Evolutionary conservation across 2,888 invertebrate genomes (phyloP), one percentile per base, ranked within the genome.

Genomic region (Neoitamus cyanurus): DNA sequence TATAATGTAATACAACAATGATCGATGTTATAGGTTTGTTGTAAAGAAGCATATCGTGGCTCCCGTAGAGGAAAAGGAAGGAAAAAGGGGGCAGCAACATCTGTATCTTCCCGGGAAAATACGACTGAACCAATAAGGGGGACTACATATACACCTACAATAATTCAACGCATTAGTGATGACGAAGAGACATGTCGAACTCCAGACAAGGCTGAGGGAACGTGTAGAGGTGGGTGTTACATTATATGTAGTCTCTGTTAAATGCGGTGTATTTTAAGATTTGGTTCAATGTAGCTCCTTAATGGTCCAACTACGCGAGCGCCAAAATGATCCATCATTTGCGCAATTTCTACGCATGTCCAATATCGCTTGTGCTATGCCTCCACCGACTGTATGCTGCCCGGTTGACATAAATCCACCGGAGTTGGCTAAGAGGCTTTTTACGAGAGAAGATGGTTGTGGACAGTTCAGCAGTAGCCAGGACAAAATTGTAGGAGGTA

Each of bases 401-500:
- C 91, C 91, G n/a, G 6, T 69, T 7, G 25, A 36, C 13, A 83
- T 6, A 6, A 83, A 30, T 34, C 85, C 7, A 77, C 84, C 7
- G 37, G 20, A 88, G 28, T 86, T 88, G 36, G 90, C 90, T 1
- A 88, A 86, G 3, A 88, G 89, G 20, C 84, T 91, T 58, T 88
- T 88, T 3, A 89, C 89, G 0, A 88, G 92, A 88, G 82, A 92
- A 87, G 89, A 94, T 0, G 90, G 93, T 0, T 96, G 96, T 87
- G 96, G 96, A 0, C 88, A 91, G 80, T 94, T 93, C 68, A 93
- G 93, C 86, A 91, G 91, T 0, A 88, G 92, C 0, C 92, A 93
- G 87, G 92, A 92, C 37, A 93, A 94, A 87, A 93, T 97, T 1
- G 96, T 97, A 0, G 96, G 95, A 5, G 97, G 97, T 0, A 90